Base-by-base conservation (phyloP, 2,888 invertebrate genomes). In the Gerris lacustris region DNA sequence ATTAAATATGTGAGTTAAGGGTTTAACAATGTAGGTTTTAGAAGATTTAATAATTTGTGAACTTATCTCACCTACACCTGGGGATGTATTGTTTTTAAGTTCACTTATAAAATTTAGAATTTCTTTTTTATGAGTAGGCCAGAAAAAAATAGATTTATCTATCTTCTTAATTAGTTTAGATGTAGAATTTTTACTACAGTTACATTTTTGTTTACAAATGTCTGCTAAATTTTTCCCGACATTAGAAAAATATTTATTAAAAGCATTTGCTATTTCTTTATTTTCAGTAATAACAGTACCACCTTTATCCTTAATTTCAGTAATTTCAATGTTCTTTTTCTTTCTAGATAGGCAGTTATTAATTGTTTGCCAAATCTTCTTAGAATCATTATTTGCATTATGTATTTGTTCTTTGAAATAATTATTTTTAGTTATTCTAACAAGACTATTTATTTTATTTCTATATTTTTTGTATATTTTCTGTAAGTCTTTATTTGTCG, bases 1-100 rank as follows among this genome's bases (percentile, higher is more conserved):
- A 72, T 72, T 72, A 69, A 69, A 62, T 17, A 72, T 15, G n/a
- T 69, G 9, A 45, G n/a, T 55, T n/a, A 72, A 44, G 11, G 67
- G 66, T n/a, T 66, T 18, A 45, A 68, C 17, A 44, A 72, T 44
- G 31, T 63, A n/a, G 44, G 44, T n/a, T 66, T 18, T 63, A 6
- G 67, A 45, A 15, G n/a, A 6, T 69, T 71, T 72, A 45, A 69
- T 66, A 44, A 69, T 7, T 31, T 9, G 17, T 15, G 55, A 43
- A 47, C 67, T 45, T 64, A 71, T 69, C 11, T 67, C 64, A 44
- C 71, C 71, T 6, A 67, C 1, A 45, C 70, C 70, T 18, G 70
- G 44, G 47, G 72, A 47, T 18, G 6, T 63, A 17, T 66, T 55
- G 45, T 17, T 45, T 44, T 44, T 68, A 5, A 72, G 43, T 18